Evolutionary conservation across 2,888 invertebrate genomes (phyloP), one percentile per base, ranked within the genome.

Genomic region (Eupithecia tripunctaria): DNA sequence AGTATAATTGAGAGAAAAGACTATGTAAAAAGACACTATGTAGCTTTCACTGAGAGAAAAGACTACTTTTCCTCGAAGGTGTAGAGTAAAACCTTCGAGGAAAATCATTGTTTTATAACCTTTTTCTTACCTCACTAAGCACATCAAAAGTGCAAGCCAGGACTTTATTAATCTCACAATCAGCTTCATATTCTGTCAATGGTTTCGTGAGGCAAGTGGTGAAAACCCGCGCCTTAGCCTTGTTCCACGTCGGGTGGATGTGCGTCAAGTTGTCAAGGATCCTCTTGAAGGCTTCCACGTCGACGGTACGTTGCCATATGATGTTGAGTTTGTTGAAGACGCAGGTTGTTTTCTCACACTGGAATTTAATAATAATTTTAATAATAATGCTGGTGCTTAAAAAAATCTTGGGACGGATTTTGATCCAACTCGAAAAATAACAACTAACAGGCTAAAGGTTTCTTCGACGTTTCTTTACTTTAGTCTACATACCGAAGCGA

Each of bases 141-240:
- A 93, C 87, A 81, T 94, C 94, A 36, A 92, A 85, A 1, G 91
- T 89, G 51, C 94, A 94, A 21, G 87, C 85, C 47, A 94, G 69
- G 0, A 94, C 69, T 14, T 85, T 88, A 64, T 93, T 93, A 6
- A 94, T 90, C 70, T 90, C 87, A 71, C 94, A 94, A 0, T 84
- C 87, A 0, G 80, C 85, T 0, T 83, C 84, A 62, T 91, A 91
- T 0, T 83, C 86, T 1, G 71, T 67, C 0, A 83, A 29, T 0
- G 85, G 84, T 69, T 84, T 89, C 2, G 76, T 81, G 15, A 94
- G 77, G 43, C 94, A 94, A 15, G 88, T 88, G 0, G 91, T 91
- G 21, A 91, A 74, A 0, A 90, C 94, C 32, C 91, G 82, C 2
- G 86, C 90, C 56, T 88, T 89, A 0, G 92, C 90, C n/a, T 82